Evolutionary conservation across 2,888 invertebrate species (phyloP).

Genomic region (Palloptera scutellata): DNA sequence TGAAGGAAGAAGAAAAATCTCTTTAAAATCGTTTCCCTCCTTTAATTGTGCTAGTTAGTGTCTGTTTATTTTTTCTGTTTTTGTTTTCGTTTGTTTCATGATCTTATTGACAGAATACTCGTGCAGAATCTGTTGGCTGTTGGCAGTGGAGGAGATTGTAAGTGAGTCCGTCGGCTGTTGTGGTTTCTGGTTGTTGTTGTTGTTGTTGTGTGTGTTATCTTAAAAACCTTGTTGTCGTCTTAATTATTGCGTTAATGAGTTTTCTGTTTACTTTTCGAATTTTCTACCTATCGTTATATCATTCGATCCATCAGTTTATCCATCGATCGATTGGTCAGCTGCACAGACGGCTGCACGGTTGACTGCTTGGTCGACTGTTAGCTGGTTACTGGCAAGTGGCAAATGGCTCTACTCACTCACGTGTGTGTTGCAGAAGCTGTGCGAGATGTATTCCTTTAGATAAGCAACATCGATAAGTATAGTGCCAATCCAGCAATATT

Average conservation of each 20-base stretch:
- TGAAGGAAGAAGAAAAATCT: slow-evolving; percentile 1
- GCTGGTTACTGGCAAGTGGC: too few relatives aligned
- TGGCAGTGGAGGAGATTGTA: too few relatives aligned
- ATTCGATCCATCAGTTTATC: slow-evolving; percentile 13
- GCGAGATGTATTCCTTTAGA: too few relatives aligned
- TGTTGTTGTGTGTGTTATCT: slow-evolving; percentile 42
- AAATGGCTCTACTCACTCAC: too few relatives aligned
- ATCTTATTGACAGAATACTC: slow-evolving; percentile 22
- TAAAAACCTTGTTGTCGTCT: slow-evolving; percentile 49
- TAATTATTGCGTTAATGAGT: slow-evolving; percentile 54
- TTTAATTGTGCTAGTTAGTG: not conserved
- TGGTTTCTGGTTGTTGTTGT: too few relatives aligned
- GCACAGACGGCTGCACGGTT: not conserved
- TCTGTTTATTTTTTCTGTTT: slow-evolving; percentile 17
- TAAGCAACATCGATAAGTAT: too few relatives aligned
- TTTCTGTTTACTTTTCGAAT: slow-evolving; percentile 37
- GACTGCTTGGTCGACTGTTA: too few relatives aligned
- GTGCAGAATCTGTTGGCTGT: slow-evolving; percentile 10
- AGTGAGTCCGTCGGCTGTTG: too few relatives aligned
- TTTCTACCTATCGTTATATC: not conserved
- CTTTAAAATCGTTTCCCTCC: not conserved
- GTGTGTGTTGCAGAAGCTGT: too few relatives aligned
- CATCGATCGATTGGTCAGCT: slow-evolving; percentile 26
- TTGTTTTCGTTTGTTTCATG: slow-evolving; percentile 20
- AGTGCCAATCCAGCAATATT: too few relatives aligned